phyloP scores from a whole-genome alignment of 2,113 vertebrate species.

The Coreoperca whiteheadi region DNA sequence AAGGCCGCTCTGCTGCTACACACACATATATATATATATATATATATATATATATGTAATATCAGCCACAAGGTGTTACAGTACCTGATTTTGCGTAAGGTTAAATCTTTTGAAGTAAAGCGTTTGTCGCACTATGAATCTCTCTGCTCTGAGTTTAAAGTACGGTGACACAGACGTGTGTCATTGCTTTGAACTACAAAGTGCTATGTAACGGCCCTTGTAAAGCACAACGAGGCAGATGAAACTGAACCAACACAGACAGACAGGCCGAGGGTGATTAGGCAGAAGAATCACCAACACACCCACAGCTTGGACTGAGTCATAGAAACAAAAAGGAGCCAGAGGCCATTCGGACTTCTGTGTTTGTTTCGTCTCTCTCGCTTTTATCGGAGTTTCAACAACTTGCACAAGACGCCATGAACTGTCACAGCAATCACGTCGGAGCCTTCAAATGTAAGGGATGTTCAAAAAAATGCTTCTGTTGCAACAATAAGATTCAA shows the following conservation, averaged over 20 bases:
- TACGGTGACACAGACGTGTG: not conserved
- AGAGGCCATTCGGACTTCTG: conserved; percentile 44
- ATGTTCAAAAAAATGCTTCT: not conserved
- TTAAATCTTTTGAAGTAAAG: not conserved
- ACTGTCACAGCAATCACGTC: not conserved
- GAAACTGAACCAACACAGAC: conserved; percentile 14
- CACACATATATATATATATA: too few relatives aligned
- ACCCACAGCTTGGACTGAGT: conserved; percentile 56
- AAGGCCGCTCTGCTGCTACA: too few relatives aligned
- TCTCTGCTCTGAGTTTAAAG: not conserved
- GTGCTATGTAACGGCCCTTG: conserved; percentile 2
- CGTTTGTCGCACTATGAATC: not conserved
- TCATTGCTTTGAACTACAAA: conserved; percentile 18
- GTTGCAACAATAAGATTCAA: not conserved
- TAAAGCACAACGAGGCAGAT: conserved; percentile 3
- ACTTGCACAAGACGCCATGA: not conserved
- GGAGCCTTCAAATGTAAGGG: not conserved
- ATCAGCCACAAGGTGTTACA: not conserved
- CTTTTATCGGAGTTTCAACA: conserved; percentile 14
- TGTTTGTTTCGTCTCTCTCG: conserved; percentile 22
- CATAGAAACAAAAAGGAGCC: conserved; percentile 41
- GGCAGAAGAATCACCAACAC: conserved; percentile 46
- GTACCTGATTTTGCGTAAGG: not conserved
- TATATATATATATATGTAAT: not conserved
- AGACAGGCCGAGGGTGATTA: conserved; percentile 11